phyloP scores from a whole-genome alignment of 2,888 invertebrate species.

The Apamea anceps region DNA sequence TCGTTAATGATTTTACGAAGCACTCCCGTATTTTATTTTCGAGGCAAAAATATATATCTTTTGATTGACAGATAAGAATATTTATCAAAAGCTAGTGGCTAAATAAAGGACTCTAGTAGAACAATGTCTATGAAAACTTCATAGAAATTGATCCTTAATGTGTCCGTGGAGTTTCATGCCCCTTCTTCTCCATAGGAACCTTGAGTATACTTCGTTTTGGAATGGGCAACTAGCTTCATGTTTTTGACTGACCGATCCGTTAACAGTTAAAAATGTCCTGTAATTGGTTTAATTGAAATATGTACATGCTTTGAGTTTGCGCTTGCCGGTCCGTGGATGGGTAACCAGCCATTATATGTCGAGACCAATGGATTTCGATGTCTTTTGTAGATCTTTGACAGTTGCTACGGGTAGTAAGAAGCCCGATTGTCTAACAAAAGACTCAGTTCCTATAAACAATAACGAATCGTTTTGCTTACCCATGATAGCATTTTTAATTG shows the following conservation, averaged over 20 bases:
- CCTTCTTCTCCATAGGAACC: neutral
- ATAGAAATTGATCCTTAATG: neutral
- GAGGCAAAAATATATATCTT: constrained; percentile 11
- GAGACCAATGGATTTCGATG: neutral
- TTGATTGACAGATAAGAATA: constrained; percentile 16
- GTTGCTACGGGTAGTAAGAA: neutral
- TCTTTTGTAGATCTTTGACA: neutral
- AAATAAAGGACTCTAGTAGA: neutral
- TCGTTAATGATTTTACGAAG: constrained; percentile 40
- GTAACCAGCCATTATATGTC: neutral
- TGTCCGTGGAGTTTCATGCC: neutral
- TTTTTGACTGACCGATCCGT: neutral
- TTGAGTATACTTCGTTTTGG: neutral
- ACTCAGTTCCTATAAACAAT: no score
- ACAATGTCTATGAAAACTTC: neutral
- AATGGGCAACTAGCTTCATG: neutral
- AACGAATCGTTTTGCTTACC: no score
- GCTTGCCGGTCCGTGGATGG: no score
- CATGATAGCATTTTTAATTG: no score
- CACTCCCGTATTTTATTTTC: constrained; percentile 17
- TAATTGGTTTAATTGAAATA: neutral
- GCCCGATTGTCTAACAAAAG: no score
- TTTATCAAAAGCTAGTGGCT: constrained; percentile 16
- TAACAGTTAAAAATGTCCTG: neutral
- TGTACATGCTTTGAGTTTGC: neutral